phyloP scores from a whole-genome alignment of 2,113 vertebrate genomes.

The Thamnophis sirtalis region DNA sequence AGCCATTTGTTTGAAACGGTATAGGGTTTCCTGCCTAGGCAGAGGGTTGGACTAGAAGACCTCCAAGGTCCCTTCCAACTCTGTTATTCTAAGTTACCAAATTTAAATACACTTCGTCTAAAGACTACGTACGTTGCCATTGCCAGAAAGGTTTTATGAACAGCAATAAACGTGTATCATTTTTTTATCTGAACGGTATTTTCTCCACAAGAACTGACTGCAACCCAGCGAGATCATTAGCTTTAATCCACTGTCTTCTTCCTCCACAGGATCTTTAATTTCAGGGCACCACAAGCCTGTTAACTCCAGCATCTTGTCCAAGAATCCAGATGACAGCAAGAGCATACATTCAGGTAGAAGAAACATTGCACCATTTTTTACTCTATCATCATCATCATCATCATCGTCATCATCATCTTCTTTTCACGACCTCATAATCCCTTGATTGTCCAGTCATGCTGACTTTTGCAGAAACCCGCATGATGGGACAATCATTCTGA shows the following conservation, averaged over 20 bases:
- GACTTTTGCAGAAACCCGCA: background rate
- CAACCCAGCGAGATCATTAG: background rate
- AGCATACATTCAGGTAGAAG: conserved; percentile 19
- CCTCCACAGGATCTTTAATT: conserved; percentile 2
- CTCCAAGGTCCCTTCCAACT: no score
- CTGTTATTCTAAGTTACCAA: no score
- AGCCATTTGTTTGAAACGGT: no score
- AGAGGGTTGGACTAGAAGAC: no score
- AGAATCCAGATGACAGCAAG: background rate
- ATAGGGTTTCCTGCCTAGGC: no score
- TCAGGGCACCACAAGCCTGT: background rate
- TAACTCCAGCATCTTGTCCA: background rate
- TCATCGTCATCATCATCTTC: no score
- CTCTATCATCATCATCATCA: background rate
- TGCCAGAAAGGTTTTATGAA: background rate
- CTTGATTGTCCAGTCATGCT: background rate
- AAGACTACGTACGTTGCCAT: no score
- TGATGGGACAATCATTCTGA: background rate
- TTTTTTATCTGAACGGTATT: background rate
- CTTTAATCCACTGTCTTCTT: background rate
- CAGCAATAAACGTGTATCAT: background rate
- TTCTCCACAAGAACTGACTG: background rate
- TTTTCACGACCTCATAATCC: no score
- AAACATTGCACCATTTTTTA: background rate
- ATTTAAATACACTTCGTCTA: background rate